Percentiles rank a stretch among this genome's conserved stretches.
Conservation (phyloP, 2,888 invertebrate genomes). For the Ferdinandea cuprea region DNA sequence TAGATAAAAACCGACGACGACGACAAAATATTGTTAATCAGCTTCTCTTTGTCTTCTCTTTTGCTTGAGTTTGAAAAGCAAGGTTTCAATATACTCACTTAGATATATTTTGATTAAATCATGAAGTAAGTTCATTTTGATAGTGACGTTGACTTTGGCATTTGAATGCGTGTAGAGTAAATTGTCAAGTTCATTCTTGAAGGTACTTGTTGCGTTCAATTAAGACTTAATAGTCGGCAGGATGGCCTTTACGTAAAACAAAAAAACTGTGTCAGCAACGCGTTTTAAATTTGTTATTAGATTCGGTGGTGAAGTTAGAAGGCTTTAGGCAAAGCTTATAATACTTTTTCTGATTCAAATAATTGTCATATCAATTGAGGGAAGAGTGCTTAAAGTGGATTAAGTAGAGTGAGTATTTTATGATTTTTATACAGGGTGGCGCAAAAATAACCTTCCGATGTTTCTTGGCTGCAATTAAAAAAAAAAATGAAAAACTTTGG, state of each 20-base stretch:
- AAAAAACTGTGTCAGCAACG: conserved; percentile 42
- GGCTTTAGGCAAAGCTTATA: neutral
- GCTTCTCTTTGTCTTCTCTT: conserved; percentile 4
- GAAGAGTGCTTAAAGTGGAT: too few relatives aligned
- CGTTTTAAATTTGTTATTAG: conserved; percentile 37
- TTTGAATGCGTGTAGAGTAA: conserved; percentile 20
- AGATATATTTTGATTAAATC: neutral
- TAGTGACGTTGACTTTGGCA: neutral
- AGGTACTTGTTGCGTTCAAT: too few relatives aligned
- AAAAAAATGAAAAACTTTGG: too few relatives aligned
- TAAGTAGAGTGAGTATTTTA: too few relatives aligned
- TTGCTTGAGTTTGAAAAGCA: neutral
- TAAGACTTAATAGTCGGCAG: conserved; percentile 21
- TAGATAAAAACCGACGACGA: conserved; percentile 5
- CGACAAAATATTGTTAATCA: conserved; percentile 32
- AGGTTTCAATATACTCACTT: too few relatives aligned
- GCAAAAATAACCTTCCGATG: too few relatives aligned
- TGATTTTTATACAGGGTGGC: too few relatives aligned
- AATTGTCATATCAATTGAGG: conserved; percentile 3
- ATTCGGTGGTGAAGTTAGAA: conserved; percentile 14
- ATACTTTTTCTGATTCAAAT: neutral
- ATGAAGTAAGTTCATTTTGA: neutral
- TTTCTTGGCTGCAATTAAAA: too few relatives aligned
- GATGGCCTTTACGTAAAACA: conserved; percentile 41
- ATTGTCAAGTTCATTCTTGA: conserved; percentile 62